Evolutionary conservation across 2,888 invertebrate species (phyloP).

Genomic region (Melanargia galathea): DNA sequence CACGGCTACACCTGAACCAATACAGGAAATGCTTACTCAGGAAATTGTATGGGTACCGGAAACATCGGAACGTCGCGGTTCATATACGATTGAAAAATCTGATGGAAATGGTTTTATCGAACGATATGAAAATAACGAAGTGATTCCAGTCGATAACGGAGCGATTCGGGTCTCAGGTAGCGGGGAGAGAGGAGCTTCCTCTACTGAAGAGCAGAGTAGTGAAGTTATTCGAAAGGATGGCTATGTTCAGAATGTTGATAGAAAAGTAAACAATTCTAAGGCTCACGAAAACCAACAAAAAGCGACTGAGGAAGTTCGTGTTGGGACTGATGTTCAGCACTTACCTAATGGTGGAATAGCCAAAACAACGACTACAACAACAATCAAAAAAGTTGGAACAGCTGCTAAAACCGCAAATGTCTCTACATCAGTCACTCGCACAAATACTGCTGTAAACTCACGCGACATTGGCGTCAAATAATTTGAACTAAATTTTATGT

Average conservation of each 20-base stretch:
- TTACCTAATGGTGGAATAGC: slow-evolving; percentile 68
- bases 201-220: slow-evolving; percentile 55
- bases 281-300: slow-evolving; percentile 65
- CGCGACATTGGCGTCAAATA: slow-evolving; percentile 74
- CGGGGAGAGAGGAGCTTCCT: slow-evolving; percentile 60
- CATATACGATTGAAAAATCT: slow-evolving; percentile 72
- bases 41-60: slow-evolving; percentile 76
- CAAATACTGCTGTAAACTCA: slow-evolving; percentile 67
- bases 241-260: slow-evolving; percentile 64
- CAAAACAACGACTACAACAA: slow-evolving; percentile 73
- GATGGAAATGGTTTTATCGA: slow-evolving; percentile 62
- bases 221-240: slow-evolving; percentile 63
- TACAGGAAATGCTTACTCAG: slow-evolving; percentile 67
- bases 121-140: slow-evolving; percentile 63
- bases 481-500: slow-evolving; percentile 31
- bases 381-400: slow-evolving; percentile 66
- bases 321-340: slow-evolving; percentile 67
- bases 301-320: slow-evolving; percentile 64
- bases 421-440: slow-evolving; percentile 62
- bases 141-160: slow-evolving; percentile 68
- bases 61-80: slow-evolving; percentile 65
- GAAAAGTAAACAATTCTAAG: slow-evolving; percentile 57
- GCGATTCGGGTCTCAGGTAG: slow-evolving; percentile 57
- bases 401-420: slow-evolving; percentile 67
- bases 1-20: slow-evolving; percentile 68